Evolutionary conservation across 2,888 invertebrate genomes (phyloP).

Genomic region (Lepidochrysops patricia): DNA sequence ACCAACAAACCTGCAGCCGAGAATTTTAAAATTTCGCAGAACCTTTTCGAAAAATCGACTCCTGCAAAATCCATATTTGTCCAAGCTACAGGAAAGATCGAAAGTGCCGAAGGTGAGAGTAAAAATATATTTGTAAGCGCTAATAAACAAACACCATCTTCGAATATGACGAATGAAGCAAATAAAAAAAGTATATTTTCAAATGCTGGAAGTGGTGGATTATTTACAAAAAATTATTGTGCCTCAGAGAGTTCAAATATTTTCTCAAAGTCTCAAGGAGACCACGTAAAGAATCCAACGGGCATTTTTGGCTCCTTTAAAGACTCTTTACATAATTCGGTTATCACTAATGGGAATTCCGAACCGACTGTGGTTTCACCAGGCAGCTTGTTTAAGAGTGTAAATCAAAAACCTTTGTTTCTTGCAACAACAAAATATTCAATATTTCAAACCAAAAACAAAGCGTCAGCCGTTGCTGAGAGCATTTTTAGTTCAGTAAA

Average conservation of each 20-base stretch:
- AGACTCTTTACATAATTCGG: constrained; percentile 28
- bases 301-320: constrained; percentile 44
- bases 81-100: constrained; percentile 18
- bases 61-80: constrained; percentile 30
- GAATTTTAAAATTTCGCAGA: constrained; percentile 20
- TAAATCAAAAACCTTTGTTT: constrained; percentile 24
- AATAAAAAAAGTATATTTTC: constrained; percentile 26
- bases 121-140: constrained; percentile 31
- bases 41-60: constrained; percentile 26
- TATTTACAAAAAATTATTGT: constrained; percentile 28
- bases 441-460: constrained; percentile 57
- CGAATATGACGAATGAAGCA: constrained; percentile 15
- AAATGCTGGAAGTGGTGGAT: constrained; percentile 31
- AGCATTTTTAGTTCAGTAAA: constrained; percentile 48
- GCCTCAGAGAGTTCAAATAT: constrained; percentile 32
- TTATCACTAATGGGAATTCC: constrained; percentile 34
- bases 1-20: constrained; percentile 16
- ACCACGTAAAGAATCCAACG: constrained; percentile 30
- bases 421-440: constrained; percentile 34
- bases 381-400: constrained; percentile 55
- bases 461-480: constrained; percentile 46
- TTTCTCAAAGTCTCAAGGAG: constrained; percentile 37
- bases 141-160: constrained; percentile 18
- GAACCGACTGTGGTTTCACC: constrained; percentile 39
- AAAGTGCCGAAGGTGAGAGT: constrained; percentile 14